phyloP scores from a whole-genome alignment of 2,113 vertebrate genomes.

The Tetraodon nigroviridis region DNA sequence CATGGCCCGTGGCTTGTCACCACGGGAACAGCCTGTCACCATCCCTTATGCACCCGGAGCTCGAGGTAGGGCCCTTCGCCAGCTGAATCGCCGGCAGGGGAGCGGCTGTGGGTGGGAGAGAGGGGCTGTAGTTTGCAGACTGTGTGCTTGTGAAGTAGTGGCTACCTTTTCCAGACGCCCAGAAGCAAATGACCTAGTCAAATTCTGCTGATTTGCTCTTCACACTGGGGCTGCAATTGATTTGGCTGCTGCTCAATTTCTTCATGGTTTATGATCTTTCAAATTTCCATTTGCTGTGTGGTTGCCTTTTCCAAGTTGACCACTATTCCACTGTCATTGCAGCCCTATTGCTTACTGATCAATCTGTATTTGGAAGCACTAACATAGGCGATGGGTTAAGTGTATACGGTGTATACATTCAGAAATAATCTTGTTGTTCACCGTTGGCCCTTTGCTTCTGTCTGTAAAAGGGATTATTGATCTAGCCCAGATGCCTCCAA shows the following conservation, averaged over 20 bases:
- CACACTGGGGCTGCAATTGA: slow-evolving; percentile 53
- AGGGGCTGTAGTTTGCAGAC: slow-evolving; percentile 42
- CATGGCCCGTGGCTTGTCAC: slow-evolving; percentile 85
- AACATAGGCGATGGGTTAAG: slow-evolving; percentile 52
- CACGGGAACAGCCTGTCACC: slow-evolving; percentile 84
- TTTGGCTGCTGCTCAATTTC: slow-evolving; percentile 45
- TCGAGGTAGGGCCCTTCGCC: slow-evolving; percentile 76
- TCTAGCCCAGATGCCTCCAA: slow-evolving; percentile 97
- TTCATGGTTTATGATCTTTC: slow-evolving; percentile 26
- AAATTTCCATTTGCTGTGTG: slow-evolving; percentile 55
- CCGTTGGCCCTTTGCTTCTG: slow-evolving; percentile 78
- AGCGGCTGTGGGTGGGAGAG: slow-evolving; percentile 21
- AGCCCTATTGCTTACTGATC: slow-evolving; percentile 52
- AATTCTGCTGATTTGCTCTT: slow-evolving; percentile 56
- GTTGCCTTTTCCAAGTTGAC: slow-evolving; percentile 56
- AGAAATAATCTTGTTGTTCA: slow-evolving; percentile 74
- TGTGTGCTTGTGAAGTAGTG: slow-evolving; percentile 70
- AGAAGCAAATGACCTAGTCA: slow-evolving; percentile 80
- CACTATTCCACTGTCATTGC: slow-evolving; percentile 51
- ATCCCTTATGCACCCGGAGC: slow-evolving; percentile 83
- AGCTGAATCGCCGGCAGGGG: slow-evolving; percentile 32
- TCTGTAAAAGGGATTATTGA: slow-evolving; percentile 95
- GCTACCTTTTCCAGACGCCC: slow-evolving; percentile 80
- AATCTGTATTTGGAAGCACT: slow-evolving; percentile 56
- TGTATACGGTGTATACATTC: slow-evolving; percentile 55